These are phyloP conservation scores for Cuniculus paca DNA, from an alignment of 2,797 vertebrate genomes.

Conservation along the genomic window DNA sequence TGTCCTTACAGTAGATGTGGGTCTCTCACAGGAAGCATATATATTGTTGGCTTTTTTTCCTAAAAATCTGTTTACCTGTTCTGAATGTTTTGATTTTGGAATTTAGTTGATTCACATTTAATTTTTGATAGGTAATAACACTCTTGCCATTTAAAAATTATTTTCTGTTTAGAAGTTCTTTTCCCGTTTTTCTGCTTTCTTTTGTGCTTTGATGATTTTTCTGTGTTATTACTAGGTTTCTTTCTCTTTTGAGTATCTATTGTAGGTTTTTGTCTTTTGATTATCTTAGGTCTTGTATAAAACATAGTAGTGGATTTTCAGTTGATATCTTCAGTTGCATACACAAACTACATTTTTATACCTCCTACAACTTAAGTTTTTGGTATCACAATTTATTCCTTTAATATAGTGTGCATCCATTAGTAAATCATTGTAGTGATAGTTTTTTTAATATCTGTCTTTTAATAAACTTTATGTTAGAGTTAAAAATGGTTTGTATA, in stretches of 20 bases:
- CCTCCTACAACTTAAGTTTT: not conserved
- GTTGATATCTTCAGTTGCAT: not conserved
- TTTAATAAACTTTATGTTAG: not conserved
- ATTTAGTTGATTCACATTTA: not conserved
- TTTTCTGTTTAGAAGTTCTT: not conserved
- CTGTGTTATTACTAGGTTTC: not conserved
- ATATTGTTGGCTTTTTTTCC: no score
- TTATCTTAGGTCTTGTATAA: not conserved
- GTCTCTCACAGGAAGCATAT: not conserved
- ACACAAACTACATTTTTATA: not conserved
- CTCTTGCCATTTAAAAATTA: not conserved
- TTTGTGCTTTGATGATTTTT: not conserved
- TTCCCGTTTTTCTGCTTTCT: not conserved
- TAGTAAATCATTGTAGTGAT: not conserved
- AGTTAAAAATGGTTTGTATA: not conserved
- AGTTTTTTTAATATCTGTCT: not conserved
- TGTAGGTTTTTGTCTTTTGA: not conserved
- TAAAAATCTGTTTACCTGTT: not conserved
- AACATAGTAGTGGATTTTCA: not conserved
- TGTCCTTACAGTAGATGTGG: not conserved
- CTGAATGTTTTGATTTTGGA: not conserved
- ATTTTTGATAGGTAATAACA: not conserved
- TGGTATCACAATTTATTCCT: not conserved
- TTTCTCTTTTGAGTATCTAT: not conserved
- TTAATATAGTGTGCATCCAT: not conserved